These are phyloP conservation scores for Castor canadensis DNA, from an alignment of 2,113 vertebrate species.

Conservation along the genomic window DNA sequence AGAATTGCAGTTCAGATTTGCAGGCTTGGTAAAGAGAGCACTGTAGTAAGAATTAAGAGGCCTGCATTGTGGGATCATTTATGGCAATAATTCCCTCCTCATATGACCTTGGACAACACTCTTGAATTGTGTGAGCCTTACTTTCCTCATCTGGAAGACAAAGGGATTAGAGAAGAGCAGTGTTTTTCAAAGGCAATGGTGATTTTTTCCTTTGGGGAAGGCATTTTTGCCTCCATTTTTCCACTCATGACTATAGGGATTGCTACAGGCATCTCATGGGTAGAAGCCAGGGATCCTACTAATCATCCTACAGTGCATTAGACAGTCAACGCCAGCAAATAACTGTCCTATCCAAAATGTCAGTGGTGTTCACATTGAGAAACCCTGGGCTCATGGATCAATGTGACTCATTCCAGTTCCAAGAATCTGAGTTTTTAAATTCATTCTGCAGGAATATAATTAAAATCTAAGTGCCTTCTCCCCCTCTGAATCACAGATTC, in stretches of 20 bases:
- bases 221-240: background rate
- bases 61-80: background rate
- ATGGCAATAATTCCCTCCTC: background rate
- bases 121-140: background rate
- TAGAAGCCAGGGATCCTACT: background rate
- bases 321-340: background rate
- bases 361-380: background rate
- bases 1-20: background rate
- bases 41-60: background rate
- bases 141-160: background rate
- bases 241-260: background rate
- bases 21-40: background rate
- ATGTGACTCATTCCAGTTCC: background rate
- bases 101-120: background rate
- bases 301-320: background rate
- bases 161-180: background rate
- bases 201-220: background rate
- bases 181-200: background rate
- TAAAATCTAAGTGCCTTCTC: slow-evolving; percentile 40
- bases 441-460: background rate
- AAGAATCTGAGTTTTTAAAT: background rate
- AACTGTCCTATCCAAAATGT: background rate
- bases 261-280: background rate
- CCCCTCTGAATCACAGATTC: slow-evolving; percentile 33
- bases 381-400: background rate